Evolutionary conservation across 1,140 invertebrate genomes (phyloP), one percentile per base, ranked within the genome.

Genomic region (Samia ricini): DNA sequence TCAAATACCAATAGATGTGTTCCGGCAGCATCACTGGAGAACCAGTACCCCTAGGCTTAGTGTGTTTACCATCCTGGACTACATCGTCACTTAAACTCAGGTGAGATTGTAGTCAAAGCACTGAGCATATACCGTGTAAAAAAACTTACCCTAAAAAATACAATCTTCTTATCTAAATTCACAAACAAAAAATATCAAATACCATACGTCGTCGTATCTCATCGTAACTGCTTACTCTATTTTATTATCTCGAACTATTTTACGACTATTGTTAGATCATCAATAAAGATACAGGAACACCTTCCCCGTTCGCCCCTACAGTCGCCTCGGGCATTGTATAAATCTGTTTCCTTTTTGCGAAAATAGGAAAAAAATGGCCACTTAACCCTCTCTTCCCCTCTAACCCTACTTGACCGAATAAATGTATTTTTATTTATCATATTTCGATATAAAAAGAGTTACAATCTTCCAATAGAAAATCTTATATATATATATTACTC

Each of bases 251-350:
- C 51, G 19, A 42, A 42, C 33, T 42, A 52, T 52, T 52, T 52
- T 52, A 52, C 51, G 22, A 52, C 51, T 12, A 52, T 52, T 23
- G 22, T 23, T 22, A 52, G 51, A 52, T 52, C 51, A 22, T 23
- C 51, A 66, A 60, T 60, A 63, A 62, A 66, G 68, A 71, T 63
- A 63, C 59, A 64, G 71, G 58, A 65, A 70, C 68, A 52, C 51
- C 22, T 15, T n/a, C 20, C 49, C 36, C 36, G 1, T 42, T 42
- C 33, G 33, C 15, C 33, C 33, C 12, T 8, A 42, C 33, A 42
- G 33, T 15, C 18, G 51, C 51, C 51, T 52, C 51, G 19, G 51
- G 51, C 33, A 42, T 42, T 42, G 51, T 7, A 21, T 52, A 23
- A 52, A 52, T 52, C 51, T 52, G 51, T 52, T 52, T 42, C 33